Conservation (phyloP, 2,888 invertebrate genomes). For the Drosophila percnosoma region DNA sequence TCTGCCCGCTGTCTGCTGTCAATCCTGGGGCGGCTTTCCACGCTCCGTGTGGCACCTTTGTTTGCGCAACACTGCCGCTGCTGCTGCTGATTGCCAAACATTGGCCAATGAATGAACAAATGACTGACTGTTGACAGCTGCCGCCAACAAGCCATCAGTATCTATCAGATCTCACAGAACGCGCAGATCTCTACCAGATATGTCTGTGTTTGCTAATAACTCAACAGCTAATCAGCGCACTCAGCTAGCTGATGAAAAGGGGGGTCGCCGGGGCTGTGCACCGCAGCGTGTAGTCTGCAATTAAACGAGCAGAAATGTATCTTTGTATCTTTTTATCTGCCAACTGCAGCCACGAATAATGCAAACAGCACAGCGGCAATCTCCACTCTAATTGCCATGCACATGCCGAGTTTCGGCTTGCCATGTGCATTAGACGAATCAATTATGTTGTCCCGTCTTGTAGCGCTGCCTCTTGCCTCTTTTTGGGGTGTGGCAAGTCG, state of each 20-base stretch:
- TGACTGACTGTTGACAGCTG: slow-evolving; percentile 65
- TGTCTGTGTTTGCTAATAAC: slow-evolving; percentile 80
- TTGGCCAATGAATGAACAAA: slow-evolving; percentile 56
- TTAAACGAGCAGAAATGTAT: slow-evolving; percentile 77
- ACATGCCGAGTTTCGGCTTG: slow-evolving; percentile 42
- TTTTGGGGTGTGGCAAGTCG: slow-evolving; percentile 41
- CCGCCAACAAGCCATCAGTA: slow-evolving; percentile 38
- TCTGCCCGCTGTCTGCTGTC: slow-evolving; percentile 30
- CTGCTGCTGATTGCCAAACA: slow-evolving; percentile 62
- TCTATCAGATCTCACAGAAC: slow-evolving; percentile 42
- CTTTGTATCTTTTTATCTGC: slow-evolving; percentile 71
- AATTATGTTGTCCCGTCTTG: slow-evolving; percentile 59
- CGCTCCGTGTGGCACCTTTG: slow-evolving; percentile 78
- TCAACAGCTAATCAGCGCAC: slow-evolving; percentile 78
- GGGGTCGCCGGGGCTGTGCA: neutral
- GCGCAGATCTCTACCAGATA: slow-evolving; percentile 39
- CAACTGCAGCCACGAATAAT: slow-evolving; percentile 56
- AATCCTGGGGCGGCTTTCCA: slow-evolving; percentile 67
- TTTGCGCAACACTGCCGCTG: slow-evolving; percentile 59
- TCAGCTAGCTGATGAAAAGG: neutral
- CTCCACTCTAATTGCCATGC: slow-evolving; percentile 63
- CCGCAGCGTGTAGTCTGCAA: slow-evolving; percentile 73
- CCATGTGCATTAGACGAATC: slow-evolving; percentile 73
- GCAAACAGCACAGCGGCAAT: slow-evolving; percentile 49
- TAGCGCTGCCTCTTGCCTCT: neutral